Percentiles rank a stretch among this genome's conserved stretches.
These are phyloP conservation scores for Drosophila antonietae DNA, from an alignment of 2,888 invertebrate species.

Conservation along the genomic window DNA sequence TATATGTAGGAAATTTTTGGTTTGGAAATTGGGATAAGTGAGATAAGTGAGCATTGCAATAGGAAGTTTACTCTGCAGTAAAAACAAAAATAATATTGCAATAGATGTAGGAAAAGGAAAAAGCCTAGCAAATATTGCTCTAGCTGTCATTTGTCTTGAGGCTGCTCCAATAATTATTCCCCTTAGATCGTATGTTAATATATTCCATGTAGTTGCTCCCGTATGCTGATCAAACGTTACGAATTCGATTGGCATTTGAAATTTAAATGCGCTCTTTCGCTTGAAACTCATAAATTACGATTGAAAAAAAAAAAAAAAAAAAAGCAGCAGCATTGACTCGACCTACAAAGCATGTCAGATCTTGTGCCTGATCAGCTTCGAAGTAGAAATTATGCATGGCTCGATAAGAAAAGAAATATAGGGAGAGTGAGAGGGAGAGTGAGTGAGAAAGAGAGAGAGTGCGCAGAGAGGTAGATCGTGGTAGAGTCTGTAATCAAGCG, in stretches of 20 bases:
- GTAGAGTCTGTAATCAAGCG: conserved; percentile 66
- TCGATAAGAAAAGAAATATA: conserved; percentile 31
- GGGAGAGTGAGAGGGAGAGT: neutral
- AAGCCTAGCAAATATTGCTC: neutral
- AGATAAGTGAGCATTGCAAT: neutral
- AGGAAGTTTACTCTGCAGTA: neutral
- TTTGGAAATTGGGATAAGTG: neutral
- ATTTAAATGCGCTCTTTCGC: conserved; percentile 46
- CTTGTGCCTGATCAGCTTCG: conserved; percentile 22
- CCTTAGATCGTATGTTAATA: conserved; percentile 22
- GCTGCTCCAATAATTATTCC: neutral
- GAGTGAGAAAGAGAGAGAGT: neutral
- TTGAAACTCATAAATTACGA: conserved; percentile 47
- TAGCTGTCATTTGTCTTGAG: neutral
- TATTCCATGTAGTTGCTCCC: conserved; percentile 27
- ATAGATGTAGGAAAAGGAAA: neutral
- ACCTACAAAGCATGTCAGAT: conserved; percentile 54
- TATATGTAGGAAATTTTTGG: conserved; percentile 8
- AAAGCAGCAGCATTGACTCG: conserved; percentile 21
- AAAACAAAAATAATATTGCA: neutral
- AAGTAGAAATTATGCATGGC: conserved; percentile 64
- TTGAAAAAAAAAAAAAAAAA: conserved; percentile 37
- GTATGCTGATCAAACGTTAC: conserved; percentile 15
- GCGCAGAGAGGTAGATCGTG: conserved; percentile 5
- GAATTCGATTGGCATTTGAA: conserved; percentile 53